Evolutionary conservation across 1,140 invertebrate genomes (phyloP).

Genomic region (Chelonus insularis): DNA sequence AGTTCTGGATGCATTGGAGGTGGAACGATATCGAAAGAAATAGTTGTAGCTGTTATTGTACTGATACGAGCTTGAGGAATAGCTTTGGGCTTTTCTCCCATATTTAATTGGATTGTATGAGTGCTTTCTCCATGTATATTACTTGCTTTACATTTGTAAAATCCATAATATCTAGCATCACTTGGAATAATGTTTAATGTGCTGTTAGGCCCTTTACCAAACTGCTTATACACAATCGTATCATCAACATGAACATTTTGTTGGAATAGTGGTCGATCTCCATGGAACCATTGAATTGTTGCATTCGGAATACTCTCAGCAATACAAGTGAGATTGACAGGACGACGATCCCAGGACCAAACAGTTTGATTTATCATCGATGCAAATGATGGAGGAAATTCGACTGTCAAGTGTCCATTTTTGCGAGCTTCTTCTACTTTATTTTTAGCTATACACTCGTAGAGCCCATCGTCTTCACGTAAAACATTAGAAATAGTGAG

Average conservation of each 20-base stretch:
- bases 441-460: slow-evolving; percentile 84
- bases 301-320: slow-evolving; percentile 90
- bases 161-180: slow-evolving; percentile 69
- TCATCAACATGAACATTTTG: slow-evolving; percentile 58
- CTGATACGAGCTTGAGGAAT: slow-evolving; percentile 65
- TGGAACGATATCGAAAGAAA: slow-evolving; percentile 74
- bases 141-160: slow-evolving; percentile 80
- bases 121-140: slow-evolving; percentile 74
- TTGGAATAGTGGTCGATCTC: slow-evolving; percentile 39
- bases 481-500: slow-evolving; percentile 61
- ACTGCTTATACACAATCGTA: slow-evolving; percentile 61
- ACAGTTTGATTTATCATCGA: slow-evolving; percentile 71
- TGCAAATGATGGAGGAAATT: slow-evolving; percentile 80
- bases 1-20: slow-evolving; percentile 75
- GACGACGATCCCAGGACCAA: slow-evolving; percentile 79
- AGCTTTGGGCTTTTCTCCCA: slow-evolving; percentile 66
- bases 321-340: slow-evolving; percentile 85
- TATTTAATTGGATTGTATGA: slow-evolving; percentile 70
- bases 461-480: slow-evolving; percentile 77
- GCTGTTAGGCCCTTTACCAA: slow-evolving; percentile 71
- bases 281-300: slow-evolving; percentile 79
- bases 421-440: slow-evolving; percentile 72
- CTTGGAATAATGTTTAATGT: slow-evolving; percentile 69
- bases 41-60: slow-evolving; percentile 79
- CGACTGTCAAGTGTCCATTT: slow-evolving; percentile 81